Conservation (phyloP, 2,113 vertebrate species). For the Bubo blakistoni region DNA sequence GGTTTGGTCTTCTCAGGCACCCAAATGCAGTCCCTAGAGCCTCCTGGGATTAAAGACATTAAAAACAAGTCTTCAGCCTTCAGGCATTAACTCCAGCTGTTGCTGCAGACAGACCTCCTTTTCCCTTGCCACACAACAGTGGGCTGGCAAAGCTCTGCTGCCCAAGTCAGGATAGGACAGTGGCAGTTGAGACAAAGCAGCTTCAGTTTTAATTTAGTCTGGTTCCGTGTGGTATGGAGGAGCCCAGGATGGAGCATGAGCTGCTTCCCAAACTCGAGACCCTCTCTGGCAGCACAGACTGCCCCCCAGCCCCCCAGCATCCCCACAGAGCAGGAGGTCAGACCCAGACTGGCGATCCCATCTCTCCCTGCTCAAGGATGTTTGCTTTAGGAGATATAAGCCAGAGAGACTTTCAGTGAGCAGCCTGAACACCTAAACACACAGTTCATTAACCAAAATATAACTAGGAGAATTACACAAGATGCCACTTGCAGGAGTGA, state of each 20-base stretch:
- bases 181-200: neutral
- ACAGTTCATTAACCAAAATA: neutral
- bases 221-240: neutral
- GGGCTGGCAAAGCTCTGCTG: neutral
- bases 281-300: neutral
- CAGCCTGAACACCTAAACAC: neutral
- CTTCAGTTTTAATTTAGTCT: neutral
- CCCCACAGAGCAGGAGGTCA: neutral
- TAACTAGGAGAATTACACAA: neutral
- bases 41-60: neutral
- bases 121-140: rapidly evolving
- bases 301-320: neutral
- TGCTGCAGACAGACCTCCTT: neutral
- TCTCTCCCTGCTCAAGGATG: neutral
- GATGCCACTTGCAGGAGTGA: neutral
- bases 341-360: neutral
- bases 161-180: neutral
- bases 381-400: neutral
- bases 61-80: neutral
- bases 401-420: neutral
- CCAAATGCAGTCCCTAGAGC: neutral
- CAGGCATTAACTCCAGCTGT: neutral
- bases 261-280: rapidly evolving
- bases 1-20: neutral
- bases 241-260: neutral